phyloP scores from a whole-genome alignment of 2,797 vertebrate species.

The Poeciliopsis turneri region DNA sequence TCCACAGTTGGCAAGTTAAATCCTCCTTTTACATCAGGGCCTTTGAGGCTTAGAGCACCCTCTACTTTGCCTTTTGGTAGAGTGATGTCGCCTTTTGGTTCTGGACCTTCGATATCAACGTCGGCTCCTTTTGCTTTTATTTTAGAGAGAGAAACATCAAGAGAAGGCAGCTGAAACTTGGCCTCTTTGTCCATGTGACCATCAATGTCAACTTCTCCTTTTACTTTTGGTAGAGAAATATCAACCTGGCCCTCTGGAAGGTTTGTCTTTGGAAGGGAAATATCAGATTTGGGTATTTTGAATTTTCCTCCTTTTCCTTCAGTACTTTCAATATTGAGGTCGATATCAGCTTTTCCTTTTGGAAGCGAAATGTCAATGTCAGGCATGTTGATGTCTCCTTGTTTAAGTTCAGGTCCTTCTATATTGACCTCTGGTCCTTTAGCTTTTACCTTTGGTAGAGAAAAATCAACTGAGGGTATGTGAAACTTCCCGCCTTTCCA shows the following conservation, averaged over 20 bases:
- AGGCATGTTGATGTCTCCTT: constrained; percentile 45
- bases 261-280: constrained; percentile 60
- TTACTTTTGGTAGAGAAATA: constrained; percentile 45
- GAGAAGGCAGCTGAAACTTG: constrained; percentile 58
- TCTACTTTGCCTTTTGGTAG: constrained; percentile 55
- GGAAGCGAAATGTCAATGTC: constrained; percentile 58
- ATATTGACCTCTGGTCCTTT: constrained; percentile 31
- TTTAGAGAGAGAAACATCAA: constrained; percentile 54
- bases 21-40: constrained; percentile 21
- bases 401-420: constrained; percentile 46
- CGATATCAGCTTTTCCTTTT: constrained; percentile 41
- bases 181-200: constrained; percentile 46
- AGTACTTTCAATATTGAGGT: constrained; percentile 40
- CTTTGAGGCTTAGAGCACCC: constrained; percentile 50
- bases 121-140: constrained; percentile 25
- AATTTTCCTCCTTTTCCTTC: constrained; percentile 53
- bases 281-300: constrained; percentile 51
- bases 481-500: constrained; percentile 63
- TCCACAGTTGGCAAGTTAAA: constrained; percentile 58
- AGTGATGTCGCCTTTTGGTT: constrained; percentile 34
- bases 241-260: constrained; percentile 45
- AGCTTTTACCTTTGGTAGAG: constrained; percentile 39
- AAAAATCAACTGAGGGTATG: constrained; percentile 63
- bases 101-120: constrained; percentile 31
- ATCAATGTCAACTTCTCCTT: constrained; percentile 38